These are phyloP conservation scores for Drosophila kepulauana DNA, from an alignment of 1,140 invertebrate genomes.

Conservation along the genomic window DNA sequence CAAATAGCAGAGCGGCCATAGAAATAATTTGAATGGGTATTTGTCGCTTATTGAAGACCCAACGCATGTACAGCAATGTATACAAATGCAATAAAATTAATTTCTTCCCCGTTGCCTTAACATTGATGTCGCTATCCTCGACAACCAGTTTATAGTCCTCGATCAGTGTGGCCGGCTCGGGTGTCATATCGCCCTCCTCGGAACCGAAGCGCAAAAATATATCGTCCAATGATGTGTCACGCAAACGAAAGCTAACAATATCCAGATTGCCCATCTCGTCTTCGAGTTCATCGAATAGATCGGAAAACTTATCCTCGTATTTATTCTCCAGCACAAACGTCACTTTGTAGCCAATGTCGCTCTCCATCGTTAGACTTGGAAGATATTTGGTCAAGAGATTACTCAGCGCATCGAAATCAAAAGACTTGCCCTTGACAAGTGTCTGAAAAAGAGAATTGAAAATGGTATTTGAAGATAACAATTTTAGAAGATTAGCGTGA, in stretches of 20 bases:
- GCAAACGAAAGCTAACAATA: conserved; percentile 94
- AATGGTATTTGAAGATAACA: too few relatives aligned
- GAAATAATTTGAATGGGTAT: conserved; percentile 31
- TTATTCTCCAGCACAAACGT: conserved; percentile 87
- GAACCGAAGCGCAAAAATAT: conserved; percentile 86
- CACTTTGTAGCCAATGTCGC: conserved; percentile 87
- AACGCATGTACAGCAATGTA: conserved; percentile 42
- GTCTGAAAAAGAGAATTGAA: conserved; percentile 22
- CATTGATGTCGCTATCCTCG: neutral
- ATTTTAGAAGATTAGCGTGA: too few relatives aligned
- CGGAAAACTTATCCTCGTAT: conserved; percentile 87
- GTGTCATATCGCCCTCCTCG: conserved; percentile 46
- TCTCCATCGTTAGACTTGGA: conserved; percentile 74
- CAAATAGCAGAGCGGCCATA: neutral
- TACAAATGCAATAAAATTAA: neutral
- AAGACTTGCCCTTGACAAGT: conserved; percentile 49
- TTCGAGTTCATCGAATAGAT: conserved; percentile 87
- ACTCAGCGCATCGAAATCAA: conserved; percentile 6
- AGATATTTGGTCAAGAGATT: conserved; percentile 40
- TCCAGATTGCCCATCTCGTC: conserved; percentile 85
- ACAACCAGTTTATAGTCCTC: conserved; percentile 28
- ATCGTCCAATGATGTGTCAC: conserved; percentile 97
- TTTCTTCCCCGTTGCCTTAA: neutral
- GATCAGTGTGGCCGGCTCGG: conserved; percentile 28
- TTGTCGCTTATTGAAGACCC: conserved; percentile 8